Conservation (phyloP, 2,797 vertebrate species). For the Echeneis naucrates region DNA sequence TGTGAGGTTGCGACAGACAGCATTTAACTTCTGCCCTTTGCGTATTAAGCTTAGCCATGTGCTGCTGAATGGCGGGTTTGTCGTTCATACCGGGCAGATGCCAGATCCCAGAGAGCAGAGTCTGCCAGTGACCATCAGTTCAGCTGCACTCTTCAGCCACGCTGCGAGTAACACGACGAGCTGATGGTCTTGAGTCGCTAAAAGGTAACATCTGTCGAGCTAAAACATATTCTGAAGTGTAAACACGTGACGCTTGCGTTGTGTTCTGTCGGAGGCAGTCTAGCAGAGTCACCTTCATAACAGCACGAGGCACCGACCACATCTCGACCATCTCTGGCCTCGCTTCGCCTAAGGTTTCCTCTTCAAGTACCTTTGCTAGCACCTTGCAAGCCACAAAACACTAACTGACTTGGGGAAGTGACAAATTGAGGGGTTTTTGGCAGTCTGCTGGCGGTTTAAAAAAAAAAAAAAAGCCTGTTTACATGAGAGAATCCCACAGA, state of each 20-base stretch:
- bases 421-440: conserved; percentile 84
- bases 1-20: background rate
- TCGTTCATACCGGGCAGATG: conserved; percentile 52
- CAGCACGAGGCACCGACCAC: conserved; percentile 75
- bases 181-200: conserved; percentile 39
- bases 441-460: conserved; percentile 72
- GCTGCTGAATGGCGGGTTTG: conserved; percentile 64
- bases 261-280: conserved; percentile 54
- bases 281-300: conserved; percentile 75
- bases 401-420: conserved; percentile 73
- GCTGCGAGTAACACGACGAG: conserved; percentile 49
- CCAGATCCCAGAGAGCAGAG: conserved; percentile 51
- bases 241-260: conserved; percentile 58
- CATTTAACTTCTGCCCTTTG: conserved; percentile 11
- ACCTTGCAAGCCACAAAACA: conserved; percentile 83
- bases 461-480: conserved; percentile 78
- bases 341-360: conserved; percentile 75
- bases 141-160: conserved; percentile 25
- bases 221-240: conserved; percentile 45
- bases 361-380: conserved; percentile 72
- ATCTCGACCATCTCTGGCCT: conserved; percentile 73
- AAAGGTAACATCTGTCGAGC: conserved; percentile 60
- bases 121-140: conserved; percentile 56
- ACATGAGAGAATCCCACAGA: conserved; percentile 80
- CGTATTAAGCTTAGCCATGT: conserved; percentile 34